Evolutionary conservation across 2,113 vertebrate species (phyloP), one percentile per base, ranked within the genome.

Genomic region (Leptodactylus fuscus): DNA sequence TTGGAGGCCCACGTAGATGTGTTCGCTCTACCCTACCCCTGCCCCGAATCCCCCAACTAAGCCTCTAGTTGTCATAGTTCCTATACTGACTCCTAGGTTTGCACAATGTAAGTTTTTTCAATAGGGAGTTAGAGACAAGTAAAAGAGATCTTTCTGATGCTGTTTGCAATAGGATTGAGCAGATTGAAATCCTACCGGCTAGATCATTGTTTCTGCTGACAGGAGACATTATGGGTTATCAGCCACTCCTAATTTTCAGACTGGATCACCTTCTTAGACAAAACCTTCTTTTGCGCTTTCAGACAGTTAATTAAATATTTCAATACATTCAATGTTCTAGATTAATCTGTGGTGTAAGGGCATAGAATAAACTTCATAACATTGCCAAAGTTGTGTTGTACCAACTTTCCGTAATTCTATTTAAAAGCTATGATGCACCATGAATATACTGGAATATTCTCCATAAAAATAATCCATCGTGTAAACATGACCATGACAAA

Each of bases 401-500:
- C 29, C 36, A 38, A 34, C 65, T 22, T 36, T 22, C 13, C 16
- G 1, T 38, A 69, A 65, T 65, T 34, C 27, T 32, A 65, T 32
- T 34, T 5, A 32, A 32, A 36, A 38, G 32, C 5, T 69, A 36
- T 10, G 38, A 36, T 11, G 3, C 22, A 69, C 10, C 34, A 38
- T 38, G 18, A 69, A 22, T 38, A 10, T 36, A 38, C 32, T 38
- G 34, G 20, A 36, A 69, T 20, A 38, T 69, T 38, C 65, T 36
- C 34, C 34, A 69, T 69, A 69, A 69, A 69, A 36, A 6, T 38
- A 69, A 20, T 38, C 32, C 34, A 4, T 69, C 20, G 16, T 38
- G 65, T 38, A 69, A 69, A 69, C 65, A 69, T 69, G 29, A 16
- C 16, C 16, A 20, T 69, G 44, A 76, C 51, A 20, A 51, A 76